Evolutionary conservation across 2,888 invertebrate species (phyloP).

Genomic region (Lamellibrachia satsuma): DNA sequence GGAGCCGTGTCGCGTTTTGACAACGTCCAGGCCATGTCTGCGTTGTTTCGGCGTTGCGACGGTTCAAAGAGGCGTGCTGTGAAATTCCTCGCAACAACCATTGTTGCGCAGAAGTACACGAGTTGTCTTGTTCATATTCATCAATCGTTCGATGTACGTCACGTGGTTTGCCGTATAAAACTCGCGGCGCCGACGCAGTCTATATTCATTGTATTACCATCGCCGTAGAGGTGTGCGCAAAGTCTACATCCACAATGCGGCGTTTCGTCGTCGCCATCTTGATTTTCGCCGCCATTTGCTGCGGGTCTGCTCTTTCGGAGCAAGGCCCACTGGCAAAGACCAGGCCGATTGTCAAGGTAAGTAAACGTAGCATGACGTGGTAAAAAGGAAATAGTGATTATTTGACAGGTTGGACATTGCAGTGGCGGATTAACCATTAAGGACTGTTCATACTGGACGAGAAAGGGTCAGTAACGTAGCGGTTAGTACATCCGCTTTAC

Average conservation of each 20-base stretch:
- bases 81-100: not conserved
- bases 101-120: not conserved
- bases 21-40: not conserved
- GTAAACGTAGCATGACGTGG: not conserved
- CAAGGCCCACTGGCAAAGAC: not conserved
- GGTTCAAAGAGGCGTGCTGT: conserved; percentile 1
- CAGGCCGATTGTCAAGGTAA: not conserved
- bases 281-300: conserved; percentile 1
- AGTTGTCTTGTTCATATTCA: not conserved
- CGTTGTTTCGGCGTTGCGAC: not conserved
- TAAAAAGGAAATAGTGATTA: not conserved
- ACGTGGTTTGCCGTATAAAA: not conserved
- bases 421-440: no score
- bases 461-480: no score
- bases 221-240: not conserved
- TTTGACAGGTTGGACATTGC: not conserved
- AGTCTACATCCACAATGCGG: not conserved
- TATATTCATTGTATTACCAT: not conserved
- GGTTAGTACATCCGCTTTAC: no score
- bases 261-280: not conserved
- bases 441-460: no score
- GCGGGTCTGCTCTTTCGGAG: not conserved
- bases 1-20: not conserved
- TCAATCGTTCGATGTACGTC: not conserved
- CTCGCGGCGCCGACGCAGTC: not conserved